phyloP scores from a whole-genome alignment of 2,797 vertebrate species.

The Tenualosa thibaudeaui region DNA sequence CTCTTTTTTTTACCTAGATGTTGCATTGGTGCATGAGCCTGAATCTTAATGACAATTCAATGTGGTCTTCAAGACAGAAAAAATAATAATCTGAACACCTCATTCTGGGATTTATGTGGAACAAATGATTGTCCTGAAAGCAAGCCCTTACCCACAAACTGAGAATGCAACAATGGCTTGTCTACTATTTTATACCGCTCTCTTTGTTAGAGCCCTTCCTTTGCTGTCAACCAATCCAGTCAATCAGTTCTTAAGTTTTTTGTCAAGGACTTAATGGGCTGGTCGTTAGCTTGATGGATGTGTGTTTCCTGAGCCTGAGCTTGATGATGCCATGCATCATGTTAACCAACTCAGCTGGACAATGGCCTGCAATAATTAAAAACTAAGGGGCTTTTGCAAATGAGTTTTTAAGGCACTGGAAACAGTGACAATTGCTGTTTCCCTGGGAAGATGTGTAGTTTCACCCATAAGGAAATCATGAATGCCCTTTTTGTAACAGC shows the following conservation, averaged over 20 bases:
- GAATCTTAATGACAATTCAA: constrained; percentile 20
- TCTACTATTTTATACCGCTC: constrained; percentile 54
- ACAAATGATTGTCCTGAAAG: constrained; percentile 12
- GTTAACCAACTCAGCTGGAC: constrained; percentile 79
- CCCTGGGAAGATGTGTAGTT: not conserved
- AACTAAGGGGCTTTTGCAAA: constrained; percentile 67
- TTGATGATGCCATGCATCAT: constrained; percentile 79
- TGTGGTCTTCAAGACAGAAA: not conserved
- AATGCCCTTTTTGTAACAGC: not conserved
- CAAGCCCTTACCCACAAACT: constrained; percentile 23
- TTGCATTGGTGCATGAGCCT: not conserved
- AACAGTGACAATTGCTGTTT: constrained; percentile 61
- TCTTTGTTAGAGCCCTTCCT: constrained; percentile 42
- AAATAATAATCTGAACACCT: not conserved
- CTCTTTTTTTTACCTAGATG: not conserved
- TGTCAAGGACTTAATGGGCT: constrained; percentile 71
- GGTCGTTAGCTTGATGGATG: constrained; percentile 73
- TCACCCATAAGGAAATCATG: not conserved
- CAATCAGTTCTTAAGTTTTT: constrained; percentile 55
- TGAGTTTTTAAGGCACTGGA: constrained; percentile 59
- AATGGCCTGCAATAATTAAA: constrained; percentile 72
- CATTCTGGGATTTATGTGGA: constrained; percentile 10
- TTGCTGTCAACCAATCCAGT: constrained; percentile 61
- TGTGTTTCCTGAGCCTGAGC: constrained; percentile 65
- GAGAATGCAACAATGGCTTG: constrained; percentile 58